phyloP scores from a whole-genome alignment of 2,888 invertebrate genomes.

The Pollenia labialis region DNA sequence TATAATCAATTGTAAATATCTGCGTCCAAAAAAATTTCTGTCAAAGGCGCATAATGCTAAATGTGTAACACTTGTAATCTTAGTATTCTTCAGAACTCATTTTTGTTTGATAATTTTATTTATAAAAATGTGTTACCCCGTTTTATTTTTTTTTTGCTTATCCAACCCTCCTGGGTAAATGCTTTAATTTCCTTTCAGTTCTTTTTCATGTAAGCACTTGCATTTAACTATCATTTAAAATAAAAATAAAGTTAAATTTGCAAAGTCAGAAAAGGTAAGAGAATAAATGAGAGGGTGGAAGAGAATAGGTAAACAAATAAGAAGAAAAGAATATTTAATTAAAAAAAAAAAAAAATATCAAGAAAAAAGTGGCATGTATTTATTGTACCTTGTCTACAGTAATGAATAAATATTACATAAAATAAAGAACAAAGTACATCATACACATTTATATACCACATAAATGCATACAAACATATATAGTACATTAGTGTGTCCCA shows the following conservation, averaged over 20 bases:
- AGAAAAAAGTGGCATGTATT: slow-evolving; percentile 33
- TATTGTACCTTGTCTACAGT: slow-evolving; percentile 16
- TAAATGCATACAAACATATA: neutral
- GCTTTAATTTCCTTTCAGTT: neutral
- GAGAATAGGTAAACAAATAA: neutral
- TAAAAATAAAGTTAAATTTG: slow-evolving; percentile 8
- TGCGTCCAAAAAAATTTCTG: too few species aligned
- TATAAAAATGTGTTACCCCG: neutral
- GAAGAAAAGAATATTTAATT: slow-evolving; percentile 28
- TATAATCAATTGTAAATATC: too few species aligned
- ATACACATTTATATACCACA: neutral
- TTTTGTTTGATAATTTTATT: neutral
- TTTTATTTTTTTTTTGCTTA: neutral
- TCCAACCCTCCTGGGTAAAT: too few species aligned
- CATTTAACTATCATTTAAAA: neutral
- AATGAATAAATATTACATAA: slow-evolving; percentile 33
- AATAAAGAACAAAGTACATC: slow-evolving; percentile 6
- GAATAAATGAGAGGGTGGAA: neutral
- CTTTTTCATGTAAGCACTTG: neutral
- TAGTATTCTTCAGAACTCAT: neutral
- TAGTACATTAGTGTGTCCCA: neutral
- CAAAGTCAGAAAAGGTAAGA: neutral
- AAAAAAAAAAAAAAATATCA: slow-evolving; percentile 25
- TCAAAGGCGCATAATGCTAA: neutral
- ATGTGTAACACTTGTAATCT: neutral